Base-by-base conservation (phyloP, 2,113 vertebrate species). In the Misgurnus mizolepis region DNA sequence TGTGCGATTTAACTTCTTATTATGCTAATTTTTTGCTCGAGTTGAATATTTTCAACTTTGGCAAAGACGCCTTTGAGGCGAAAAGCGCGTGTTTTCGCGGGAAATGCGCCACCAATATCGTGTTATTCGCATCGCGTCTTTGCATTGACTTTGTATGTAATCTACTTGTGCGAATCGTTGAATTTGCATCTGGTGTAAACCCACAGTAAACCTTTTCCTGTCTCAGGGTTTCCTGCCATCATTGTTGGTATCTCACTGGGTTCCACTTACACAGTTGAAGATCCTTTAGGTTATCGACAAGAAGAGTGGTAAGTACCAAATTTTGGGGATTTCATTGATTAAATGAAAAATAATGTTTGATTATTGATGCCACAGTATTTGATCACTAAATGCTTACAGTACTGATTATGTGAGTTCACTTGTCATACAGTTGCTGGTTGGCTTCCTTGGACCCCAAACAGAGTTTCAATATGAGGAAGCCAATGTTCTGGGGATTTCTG, bases 401-500 rank as follows among this genome's bases (percentile, higher is more conserved):
- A 40, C 34, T 27, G 7, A 39, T 70, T 39, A 10, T 18, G 2
- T 7, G 14, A 14, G 43, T 61, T 47, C 1, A 49, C 14, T 70
- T 72, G 43, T 72, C 17, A 8, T 74, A 43, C 66, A 92, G 92
- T 78, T 93, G 88, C 77, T 93, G 92, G 89, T 85, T 92, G 78
- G 88, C 88, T 84, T 61, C 68, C 47, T 0, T 87, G 34, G 60
- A 87, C 27, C 4, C 78, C 60, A 49, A 88, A 2, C 14, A 71
- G 4, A 58, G 73, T 2, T 80, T 88, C 67, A 85, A 83, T 4
- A 1, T 56, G 39, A n/a, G 27, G 66, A 91, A 90, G 72, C 88
- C 90, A 11, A 88, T 87, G 67, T 27, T 93, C 17, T 90, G 87
- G 88, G 89, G 88, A 39, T 90, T 94, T 39, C 62, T 92, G 27